Evolutionary conservation across 2,888 invertebrate genomes (phyloP).

Genomic region (Heliconius hortense): DNA sequence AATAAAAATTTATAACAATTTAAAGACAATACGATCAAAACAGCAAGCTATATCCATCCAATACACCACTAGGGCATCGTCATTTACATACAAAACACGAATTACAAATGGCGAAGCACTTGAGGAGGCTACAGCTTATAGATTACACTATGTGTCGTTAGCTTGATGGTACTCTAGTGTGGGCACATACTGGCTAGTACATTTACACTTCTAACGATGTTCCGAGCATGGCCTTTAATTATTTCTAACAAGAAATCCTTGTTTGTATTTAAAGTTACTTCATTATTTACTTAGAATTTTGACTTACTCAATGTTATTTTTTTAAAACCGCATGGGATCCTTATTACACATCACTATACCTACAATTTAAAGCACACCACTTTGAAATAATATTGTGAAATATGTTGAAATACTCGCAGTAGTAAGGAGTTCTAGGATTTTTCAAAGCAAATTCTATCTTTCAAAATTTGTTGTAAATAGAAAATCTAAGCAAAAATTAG

Average conservation of each 20-base stretch:
- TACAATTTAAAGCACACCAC: too few species aligned
- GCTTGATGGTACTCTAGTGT: not conserved
- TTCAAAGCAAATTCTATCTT: too few species aligned
- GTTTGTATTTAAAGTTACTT: not conserved
- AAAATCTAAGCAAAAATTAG: too few species aligned
- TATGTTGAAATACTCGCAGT: too few species aligned
- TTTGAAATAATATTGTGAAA: too few species aligned
- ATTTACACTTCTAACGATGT: slow-evolving; percentile 6
- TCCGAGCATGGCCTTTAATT: not conserved
- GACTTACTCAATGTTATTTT: too few species aligned
- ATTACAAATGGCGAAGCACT: slow-evolving; percentile 14
- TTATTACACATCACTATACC: too few species aligned
- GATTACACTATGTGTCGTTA: slow-evolving; percentile 7
- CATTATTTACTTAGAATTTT: not conserved
- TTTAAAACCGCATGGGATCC: too few species aligned
- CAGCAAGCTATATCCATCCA: not conserved
- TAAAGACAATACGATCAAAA: not conserved
- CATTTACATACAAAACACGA: slow-evolving; percentile 18
- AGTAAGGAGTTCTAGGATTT: too few species aligned
- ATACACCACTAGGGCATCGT: not conserved
- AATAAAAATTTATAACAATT: not conserved
- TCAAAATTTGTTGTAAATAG: too few species aligned
- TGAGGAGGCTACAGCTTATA: slow-evolving; percentile 12
- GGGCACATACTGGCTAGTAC: not conserved
- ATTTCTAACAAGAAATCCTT: not conserved